Conservation (phyloP, 2,888 invertebrate species). For the Leptinotarsa rubiginosa region DNA sequence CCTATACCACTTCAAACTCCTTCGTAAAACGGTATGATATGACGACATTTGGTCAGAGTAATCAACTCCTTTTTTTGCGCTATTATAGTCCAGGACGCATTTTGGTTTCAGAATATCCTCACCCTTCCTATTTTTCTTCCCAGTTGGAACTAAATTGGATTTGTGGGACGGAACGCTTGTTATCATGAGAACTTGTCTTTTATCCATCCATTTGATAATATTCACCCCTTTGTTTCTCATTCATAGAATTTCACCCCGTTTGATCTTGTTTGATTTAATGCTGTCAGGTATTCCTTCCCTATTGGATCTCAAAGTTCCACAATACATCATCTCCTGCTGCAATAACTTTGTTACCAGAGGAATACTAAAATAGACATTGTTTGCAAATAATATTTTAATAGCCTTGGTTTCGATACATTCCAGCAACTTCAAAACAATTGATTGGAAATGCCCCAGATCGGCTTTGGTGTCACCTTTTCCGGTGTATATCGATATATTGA, state of each 20-base stretch:
- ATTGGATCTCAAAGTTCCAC: not conserved
- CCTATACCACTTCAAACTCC: not conserved
- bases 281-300: constrained; percentile 12
- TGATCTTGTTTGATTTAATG: constrained; percentile 4
- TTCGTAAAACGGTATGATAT: not conserved
- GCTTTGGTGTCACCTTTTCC: not conserved
- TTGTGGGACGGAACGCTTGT: not conserved
- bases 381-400: constrained; percentile 17
- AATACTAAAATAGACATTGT: constrained; percentile 20
- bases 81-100: not conserved
- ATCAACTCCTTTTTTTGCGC: constrained; percentile 6
- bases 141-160: not conserved
- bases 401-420: constrained; percentile 1
- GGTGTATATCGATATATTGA: not conserved
- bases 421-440: not conserved
- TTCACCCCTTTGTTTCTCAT: not conserved
- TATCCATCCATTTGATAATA: constrained; percentile 21
- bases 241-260: constrained; percentile 9
- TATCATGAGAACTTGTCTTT: constrained; percentile 5
- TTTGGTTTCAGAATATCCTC: not conserved
- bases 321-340: constrained; percentile 7
- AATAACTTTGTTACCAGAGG: constrained; percentile 4
- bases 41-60: not conserved
- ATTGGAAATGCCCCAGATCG: not conserved
- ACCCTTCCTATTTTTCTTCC: not conserved